Percentiles rank a stretch among this genome's conserved stretches.
phyloP scores from a whole-genome alignment of 2,888 invertebrate genomes.

The Orthosia gothica region DNA sequence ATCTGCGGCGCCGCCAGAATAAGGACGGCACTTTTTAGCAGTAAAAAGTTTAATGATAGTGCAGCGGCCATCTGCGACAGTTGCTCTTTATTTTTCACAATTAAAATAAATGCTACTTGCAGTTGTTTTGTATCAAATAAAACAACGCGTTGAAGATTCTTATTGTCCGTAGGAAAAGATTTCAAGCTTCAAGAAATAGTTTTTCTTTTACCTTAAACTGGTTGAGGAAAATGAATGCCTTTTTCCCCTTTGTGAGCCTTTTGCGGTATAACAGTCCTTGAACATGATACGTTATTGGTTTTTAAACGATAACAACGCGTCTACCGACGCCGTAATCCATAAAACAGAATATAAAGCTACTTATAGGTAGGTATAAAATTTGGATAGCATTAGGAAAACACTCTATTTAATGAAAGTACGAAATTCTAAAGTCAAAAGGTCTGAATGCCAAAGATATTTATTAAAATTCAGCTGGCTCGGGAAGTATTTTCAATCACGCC shows the following conservation, averaged over 20 bases:
- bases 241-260: constrained; percentile 29
- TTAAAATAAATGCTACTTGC: constrained; percentile 68
- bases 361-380: constrained; percentile 12
- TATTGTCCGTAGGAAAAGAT: constrained; percentile 36
- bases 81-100: constrained; percentile 66
- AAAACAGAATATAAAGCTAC: constrained; percentile 33
- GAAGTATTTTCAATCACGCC: constrained; percentile 64
- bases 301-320: constrained; percentile 54
- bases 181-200: constrained; percentile 51
- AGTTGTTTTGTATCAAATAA: constrained; percentile 53
- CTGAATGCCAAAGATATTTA: constrained; percentile 64
- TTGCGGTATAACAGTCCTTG: constrained; percentile 36
- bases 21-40: constrained; percentile 80
- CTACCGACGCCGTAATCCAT: constrained; percentile 14
- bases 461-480: constrained; percentile 60
- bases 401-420: constrained; percentile 61
- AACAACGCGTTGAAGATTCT: constrained; percentile 34
- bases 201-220: constrained; percentile 38
- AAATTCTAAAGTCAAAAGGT: constrained; percentile 64
- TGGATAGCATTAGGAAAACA: constrained; percentile 54
- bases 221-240: constrained; percentile 35
- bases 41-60: constrained; percentile 84
- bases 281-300: constrained; percentile 48
- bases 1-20: constrained; percentile 81
- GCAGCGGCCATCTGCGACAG: constrained; percentile 67